These are phyloP conservation scores for Drosophila quinaria DNA, from an alignment of 2,888 invertebrate species.

Conservation along the genomic window DNA sequence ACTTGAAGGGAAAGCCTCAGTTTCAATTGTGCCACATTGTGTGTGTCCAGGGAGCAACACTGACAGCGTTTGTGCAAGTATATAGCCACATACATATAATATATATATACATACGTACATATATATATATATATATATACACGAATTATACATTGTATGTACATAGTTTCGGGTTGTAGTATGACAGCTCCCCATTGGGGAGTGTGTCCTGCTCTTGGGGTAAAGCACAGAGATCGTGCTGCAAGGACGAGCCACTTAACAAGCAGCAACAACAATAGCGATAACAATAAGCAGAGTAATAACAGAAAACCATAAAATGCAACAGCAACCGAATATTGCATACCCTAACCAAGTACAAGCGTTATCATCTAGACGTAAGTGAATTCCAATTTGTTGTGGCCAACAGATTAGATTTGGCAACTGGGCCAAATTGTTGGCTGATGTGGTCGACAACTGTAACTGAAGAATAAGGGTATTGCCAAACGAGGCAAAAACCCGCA, in stretches of 20 bases:
- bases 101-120: neutral
- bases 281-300: slow-evolving; percentile 50
- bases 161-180: neutral
- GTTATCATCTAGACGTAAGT: neutral
- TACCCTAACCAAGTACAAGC: slow-evolving; percentile 28
- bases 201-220: slow-evolving; percentile 21
- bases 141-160: slow-evolving; percentile 9
- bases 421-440: slow-evolving; percentile 4
- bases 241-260: slow-evolving; percentile 58
- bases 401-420: slow-evolving; percentile 12
- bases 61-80: slow-evolving; percentile 2
- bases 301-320: slow-evolving; percentile 28
- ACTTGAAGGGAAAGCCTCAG: slow-evolving; percentile 48
- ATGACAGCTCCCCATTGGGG: slow-evolving; percentile 38
- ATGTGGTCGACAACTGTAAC: slow-evolving; percentile 1
- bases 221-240: slow-evolving; percentile 19
- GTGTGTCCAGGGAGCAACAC: slow-evolving; percentile 12
- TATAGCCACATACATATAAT: neutral
- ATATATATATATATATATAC: slow-evolving; percentile 5
- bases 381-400: slow-evolving; percentile 15
- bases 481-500: slow-evolving; percentile 29
- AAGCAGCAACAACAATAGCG: slow-evolving; percentile 38
- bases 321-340: slow-evolving; percentile 17
- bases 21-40: slow-evolving; percentile 55
- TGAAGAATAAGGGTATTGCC: slow-evolving; percentile 6